A percentile compares a stretch with the other conserved stretches of the same genome.
These are phyloP conservation scores for Muscicapa comitata DNA, from an alignment of 2,797 vertebrate genomes.

Conservation along the genomic window DNA sequence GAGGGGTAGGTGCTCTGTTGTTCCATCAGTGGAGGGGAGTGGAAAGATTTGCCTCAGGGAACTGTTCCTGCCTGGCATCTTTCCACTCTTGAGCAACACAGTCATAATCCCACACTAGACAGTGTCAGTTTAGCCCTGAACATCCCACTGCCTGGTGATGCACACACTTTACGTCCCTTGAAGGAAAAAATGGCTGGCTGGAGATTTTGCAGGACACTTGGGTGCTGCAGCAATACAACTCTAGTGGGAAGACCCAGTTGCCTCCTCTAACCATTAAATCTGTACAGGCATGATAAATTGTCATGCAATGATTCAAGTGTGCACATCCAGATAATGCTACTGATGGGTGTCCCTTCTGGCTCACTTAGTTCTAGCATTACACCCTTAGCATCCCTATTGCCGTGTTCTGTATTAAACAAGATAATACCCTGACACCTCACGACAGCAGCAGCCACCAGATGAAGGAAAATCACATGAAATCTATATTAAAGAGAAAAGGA, in stretches of 20 bases:
- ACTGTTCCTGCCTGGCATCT: neutral
- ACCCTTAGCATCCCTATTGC: neutral
- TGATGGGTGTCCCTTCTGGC: neutral
- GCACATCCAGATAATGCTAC: rapidly evolving
- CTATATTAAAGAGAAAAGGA: neutral
- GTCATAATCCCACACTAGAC: neutral
- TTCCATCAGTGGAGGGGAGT: rapidly evolving
- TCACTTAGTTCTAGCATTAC: neutral
- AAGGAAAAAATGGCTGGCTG: neutral
- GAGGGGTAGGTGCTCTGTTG: neutral
- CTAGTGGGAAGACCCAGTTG: neutral
- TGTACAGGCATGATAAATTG: rapidly evolving
- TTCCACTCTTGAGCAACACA: neutral
- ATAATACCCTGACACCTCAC: neutral
- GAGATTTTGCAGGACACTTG: neutral
- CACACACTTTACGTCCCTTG: neutral
- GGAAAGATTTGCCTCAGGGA: neutral
- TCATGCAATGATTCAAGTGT: neutral
- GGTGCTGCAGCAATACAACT: neutral
- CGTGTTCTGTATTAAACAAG: neutral
- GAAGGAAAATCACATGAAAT: neutral
- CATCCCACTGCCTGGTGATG: neutral
- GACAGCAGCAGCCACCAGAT: neutral
- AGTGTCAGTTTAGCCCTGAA: neutral
- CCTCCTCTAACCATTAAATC: neutral